Evolutionary conservation across 2,113 vertebrate genomes (phyloP).

Genomic region (Anthoscopus minutus): DNA sequence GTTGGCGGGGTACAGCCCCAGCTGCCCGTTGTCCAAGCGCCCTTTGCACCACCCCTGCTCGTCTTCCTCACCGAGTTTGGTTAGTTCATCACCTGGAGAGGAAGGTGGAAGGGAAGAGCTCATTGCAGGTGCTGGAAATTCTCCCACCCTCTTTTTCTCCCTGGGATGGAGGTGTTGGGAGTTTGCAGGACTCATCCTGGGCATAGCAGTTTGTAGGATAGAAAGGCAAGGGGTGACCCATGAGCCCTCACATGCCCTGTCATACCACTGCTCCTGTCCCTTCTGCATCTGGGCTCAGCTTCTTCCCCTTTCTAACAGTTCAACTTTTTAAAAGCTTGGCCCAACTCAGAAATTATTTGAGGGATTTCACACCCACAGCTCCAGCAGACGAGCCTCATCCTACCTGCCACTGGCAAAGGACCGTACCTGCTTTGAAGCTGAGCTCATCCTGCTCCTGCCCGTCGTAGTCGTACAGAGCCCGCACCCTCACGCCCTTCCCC

Average conservation of each 20-base stretch:
- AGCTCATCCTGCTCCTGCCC: conserved; percentile 98
- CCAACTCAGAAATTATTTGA: not conserved
- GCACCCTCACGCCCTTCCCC: conserved; percentile 80
- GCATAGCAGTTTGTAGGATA: not conserved
- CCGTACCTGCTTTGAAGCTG: conserved; percentile 90
- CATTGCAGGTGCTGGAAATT: not conserved
- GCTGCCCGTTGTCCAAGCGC: conserved; percentile 88
- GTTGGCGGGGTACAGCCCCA: conserved; percentile 97
- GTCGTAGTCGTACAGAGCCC: conserved; percentile 94
- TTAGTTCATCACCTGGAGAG: conserved; percentile 88
- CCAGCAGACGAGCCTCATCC: fast-evolving
- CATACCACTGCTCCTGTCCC: not conserved
- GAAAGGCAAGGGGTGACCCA: not conserved
- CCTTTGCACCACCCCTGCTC: conserved; percentile 99
- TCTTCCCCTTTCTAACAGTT: not conserved
- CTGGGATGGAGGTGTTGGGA: not conserved
- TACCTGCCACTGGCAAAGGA: fast-evolving
- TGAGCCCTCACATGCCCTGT: fast-evolving
- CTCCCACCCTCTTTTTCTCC: not conserved
- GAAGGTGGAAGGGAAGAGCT: not conserved
- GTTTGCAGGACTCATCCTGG: not conserved
- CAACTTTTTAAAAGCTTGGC: not conserved
- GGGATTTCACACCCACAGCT: not conserved
- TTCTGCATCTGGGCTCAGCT: not conserved
- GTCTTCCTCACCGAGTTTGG: conserved; percentile 94